These are phyloP conservation scores for Venusia cambrica DNA, from an alignment of 2,888 invertebrate species.

Conservation along the genomic window DNA sequence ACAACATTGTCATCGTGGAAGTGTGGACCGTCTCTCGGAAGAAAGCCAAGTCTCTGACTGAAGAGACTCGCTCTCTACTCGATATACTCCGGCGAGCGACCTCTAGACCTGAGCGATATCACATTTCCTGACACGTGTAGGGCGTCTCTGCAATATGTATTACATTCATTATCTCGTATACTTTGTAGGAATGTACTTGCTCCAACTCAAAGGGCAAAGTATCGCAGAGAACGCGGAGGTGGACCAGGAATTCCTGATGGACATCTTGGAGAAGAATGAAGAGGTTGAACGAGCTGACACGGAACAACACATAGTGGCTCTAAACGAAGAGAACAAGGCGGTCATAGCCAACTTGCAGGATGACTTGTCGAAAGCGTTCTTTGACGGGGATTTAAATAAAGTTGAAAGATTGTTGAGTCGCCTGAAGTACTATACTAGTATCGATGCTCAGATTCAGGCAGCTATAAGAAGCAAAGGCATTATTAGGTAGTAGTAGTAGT, in stretches of 20 bases:
- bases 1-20: no score
- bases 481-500: no score
- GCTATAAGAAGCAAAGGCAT: slow-evolving; percentile 81
- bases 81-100: no score
- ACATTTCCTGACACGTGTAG: no score
- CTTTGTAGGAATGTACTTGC: slow-evolving; percentile 86
- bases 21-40: no score
- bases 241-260: slow-evolving; percentile 86
- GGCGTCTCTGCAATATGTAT: no score
- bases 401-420: slow-evolving; percentile 85
- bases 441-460: slow-evolving; percentile 88
- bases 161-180: slow-evolving; percentile 2
- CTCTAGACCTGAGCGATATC: no score
- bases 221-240: slow-evolving; percentile 85
- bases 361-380: slow-evolving; percentile 84
- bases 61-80: no score
- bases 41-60: no score
- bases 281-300: slow-evolving; percentile 86
- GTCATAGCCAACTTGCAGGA: slow-evolving; percentile 76
- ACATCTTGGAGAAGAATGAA: slow-evolving; percentile 95
- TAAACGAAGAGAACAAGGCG: slow-evolving; percentile 81
- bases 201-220: slow-evolving; percentile 84
- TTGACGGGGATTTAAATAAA: slow-evolving; percentile 79
- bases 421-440: slow-evolving; percentile 93
- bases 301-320: slow-evolving; percentile 76